Evolutionary conservation across 2,888 invertebrate genomes (phyloP).

Genomic region (Melangyna quadrimaculata): DNA sequence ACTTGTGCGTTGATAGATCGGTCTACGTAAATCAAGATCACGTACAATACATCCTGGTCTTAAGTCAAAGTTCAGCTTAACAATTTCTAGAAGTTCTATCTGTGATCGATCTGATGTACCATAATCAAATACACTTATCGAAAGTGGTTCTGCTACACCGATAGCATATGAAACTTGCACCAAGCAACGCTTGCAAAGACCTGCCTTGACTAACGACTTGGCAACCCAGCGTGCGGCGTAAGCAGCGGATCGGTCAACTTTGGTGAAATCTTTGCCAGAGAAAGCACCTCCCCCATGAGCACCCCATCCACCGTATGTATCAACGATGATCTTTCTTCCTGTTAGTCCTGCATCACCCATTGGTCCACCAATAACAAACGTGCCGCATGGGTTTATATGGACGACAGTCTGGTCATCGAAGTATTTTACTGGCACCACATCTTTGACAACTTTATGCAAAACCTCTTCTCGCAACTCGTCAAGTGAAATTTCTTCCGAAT

Average conservation of each 20-base stretch:
- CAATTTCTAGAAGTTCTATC: slow-evolving; percentile 89
- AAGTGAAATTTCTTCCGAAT: slow-evolving; percentile 92
- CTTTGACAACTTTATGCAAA: slow-evolving; percentile 91
- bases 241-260: slow-evolving; percentile 96
- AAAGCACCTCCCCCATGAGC: slow-evolving; percentile 99
- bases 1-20: slow-evolving; percentile 97
- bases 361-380: slow-evolving; percentile 96
- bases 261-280: slow-evolving; percentile 97
- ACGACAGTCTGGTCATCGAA: slow-evolving; percentile 92
- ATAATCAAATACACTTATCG: slow-evolving; percentile 96
- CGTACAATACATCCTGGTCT: slow-evolving; percentile 97
- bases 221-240: slow-evolving; percentile 99
- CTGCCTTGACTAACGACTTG: slow-evolving; percentile 95
- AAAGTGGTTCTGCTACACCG: slow-evolving; percentile 96
- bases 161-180: slow-evolving; percentile 98
- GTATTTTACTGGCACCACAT: slow-evolving; percentile 93
- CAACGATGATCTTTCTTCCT: slow-evolving; percentile 98
- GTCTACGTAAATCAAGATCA: slow-evolving; percentile 92
- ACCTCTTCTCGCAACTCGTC: slow-evolving; percentile 90
- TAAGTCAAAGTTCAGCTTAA: slow-evolving; percentile 96
- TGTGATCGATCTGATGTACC: slow-evolving; percentile 94
- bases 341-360: slow-evolving; percentile 97
- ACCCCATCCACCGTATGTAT: slow-evolving; percentile 99
- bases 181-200: slow-evolving; percentile 95
- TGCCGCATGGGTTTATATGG: slow-evolving; percentile 96